Evolutionary conservation across 2,888 invertebrate genomes (phyloP).

Genomic region (Cremastobaeus sp.): DNA sequence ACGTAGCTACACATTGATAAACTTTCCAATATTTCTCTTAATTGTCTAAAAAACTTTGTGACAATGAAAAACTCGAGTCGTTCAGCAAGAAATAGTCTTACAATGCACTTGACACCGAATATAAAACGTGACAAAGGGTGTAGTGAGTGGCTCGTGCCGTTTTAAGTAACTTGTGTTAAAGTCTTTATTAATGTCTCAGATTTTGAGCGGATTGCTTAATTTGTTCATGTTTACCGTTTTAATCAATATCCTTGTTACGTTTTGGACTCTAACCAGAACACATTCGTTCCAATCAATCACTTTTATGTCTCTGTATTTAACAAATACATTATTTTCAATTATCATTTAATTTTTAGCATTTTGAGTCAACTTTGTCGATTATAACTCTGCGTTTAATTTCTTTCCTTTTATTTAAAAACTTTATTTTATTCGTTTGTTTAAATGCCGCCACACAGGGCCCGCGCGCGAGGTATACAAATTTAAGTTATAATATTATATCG

Average conservation of each 20-base stretch:
- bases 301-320: constrained; percentile 58
- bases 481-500: constrained; percentile 52
- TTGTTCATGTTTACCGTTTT: constrained; percentile 58
- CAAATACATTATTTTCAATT: constrained; percentile 28
- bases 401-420: constrained; percentile 62
- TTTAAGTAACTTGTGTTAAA: constrained; percentile 75
- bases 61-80: constrained; percentile 55
- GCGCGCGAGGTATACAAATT: constrained; percentile 69
- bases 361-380: constrained; percentile 49
- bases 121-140: constrained; percentile 61
- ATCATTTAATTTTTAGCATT: constrained; percentile 18
- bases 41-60: constrained; percentile 52
- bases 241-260: constrained; percentile 64
- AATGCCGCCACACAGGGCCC: constrained; percentile 65
- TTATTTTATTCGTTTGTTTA: constrained; percentile 63
- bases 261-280: constrained; percentile 60
- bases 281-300: constrained; percentile 58
- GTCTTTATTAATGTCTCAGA: constrained; percentile 76
- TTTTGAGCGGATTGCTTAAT: constrained; percentile 73
- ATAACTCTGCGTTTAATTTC: constrained; percentile 53
- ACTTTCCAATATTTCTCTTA: constrained; percentile 57
- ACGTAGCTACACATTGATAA: constrained; percentile 53
- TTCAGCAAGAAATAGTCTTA: constrained; percentile 53
- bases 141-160: constrained; percentile 63
- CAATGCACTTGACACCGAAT: constrained; percentile 54